A percentile compares a stretch with the other conserved stretches of the same genome.
phyloP scores from a whole-genome alignment of 1,140 invertebrate genomes.

The Venustaconcha ellipsiformis region DNA sequence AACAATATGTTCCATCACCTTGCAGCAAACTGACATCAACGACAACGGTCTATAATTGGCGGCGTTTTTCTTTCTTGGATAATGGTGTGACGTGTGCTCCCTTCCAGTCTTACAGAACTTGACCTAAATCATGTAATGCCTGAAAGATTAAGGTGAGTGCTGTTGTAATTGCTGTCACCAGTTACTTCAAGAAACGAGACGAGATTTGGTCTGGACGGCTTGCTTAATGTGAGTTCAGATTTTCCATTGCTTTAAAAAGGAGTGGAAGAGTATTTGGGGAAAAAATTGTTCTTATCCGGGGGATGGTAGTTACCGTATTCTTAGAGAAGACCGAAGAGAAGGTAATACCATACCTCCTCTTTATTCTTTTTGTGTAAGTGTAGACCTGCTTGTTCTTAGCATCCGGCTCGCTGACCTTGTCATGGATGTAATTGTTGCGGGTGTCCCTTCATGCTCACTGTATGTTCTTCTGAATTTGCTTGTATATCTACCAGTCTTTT shows the following conservation, averaged over 20 bases:
- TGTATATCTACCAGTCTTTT: slow-evolving; percentile 7
- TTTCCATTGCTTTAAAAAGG: no score
- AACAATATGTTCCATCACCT: slow-evolving; percentile 12
- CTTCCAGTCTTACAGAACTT: slow-evolving; percentile 12
- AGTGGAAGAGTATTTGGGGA: no score
- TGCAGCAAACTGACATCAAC: slow-evolving; percentile 10
- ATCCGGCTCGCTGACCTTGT: background rate
- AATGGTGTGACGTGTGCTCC: slow-evolving; percentile 11
- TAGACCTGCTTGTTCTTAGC: slow-evolving; percentile 4
- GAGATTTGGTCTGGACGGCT: slow-evolving; percentile 14
- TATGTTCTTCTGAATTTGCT: background rate
- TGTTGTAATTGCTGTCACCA: background rate
- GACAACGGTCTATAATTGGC: slow-evolving; percentile 21
- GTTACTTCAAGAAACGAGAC: slow-evolving; percentile 1
- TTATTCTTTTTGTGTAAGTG: background rate
- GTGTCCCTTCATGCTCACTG: background rate
- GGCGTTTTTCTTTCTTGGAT: slow-evolving; percentile 10
- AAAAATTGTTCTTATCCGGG: no score
- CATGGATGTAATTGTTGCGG: background rate
- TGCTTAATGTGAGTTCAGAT: background rate
- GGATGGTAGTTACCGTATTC: no score
- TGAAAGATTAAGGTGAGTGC: slow-evolving; percentile 3
- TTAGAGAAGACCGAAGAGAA: no score
- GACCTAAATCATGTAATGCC: slow-evolving; percentile 7
- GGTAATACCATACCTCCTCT: background rate